These are phyloP conservation scores for Craniophora ligustri DNA, from an alignment of 2,888 invertebrate genomes.

Conservation along the genomic window DNA sequence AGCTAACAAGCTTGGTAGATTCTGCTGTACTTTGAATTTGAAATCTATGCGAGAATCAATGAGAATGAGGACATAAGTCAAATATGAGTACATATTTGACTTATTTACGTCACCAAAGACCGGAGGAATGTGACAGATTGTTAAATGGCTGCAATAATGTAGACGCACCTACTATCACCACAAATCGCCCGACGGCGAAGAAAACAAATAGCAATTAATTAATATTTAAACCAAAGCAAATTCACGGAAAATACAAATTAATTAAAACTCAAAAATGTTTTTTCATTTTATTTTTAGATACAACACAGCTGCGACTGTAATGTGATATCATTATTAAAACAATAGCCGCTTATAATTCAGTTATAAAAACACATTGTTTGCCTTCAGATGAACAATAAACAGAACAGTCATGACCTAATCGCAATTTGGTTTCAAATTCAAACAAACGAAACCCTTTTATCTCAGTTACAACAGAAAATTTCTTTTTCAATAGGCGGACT, in stretches of 20 bases:
- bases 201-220: neutral
- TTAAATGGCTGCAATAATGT: too few species aligned
- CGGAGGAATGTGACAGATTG: too few species aligned
- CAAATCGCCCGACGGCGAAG: too few species aligned
- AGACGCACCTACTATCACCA: too few species aligned
- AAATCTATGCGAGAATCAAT: too few species aligned
- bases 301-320: conserved; percentile 34
- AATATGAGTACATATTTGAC: too few species aligned
- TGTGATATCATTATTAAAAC: conserved; percentile 40
- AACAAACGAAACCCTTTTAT: conserved; percentile 77
- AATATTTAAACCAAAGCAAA: neutral
- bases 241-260: conserved; percentile 8
- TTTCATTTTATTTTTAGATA: conserved; percentile 32
- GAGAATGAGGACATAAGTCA: too few species aligned
- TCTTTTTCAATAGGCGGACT: conserved; percentile 74
- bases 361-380: conserved; percentile 65
- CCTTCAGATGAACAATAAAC: conserved; percentile 64
- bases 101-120: too few species aligned
- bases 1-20: too few species aligned
- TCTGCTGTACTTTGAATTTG: too few species aligned
- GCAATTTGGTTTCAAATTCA: conserved; percentile 71
- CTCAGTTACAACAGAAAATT: conserved; percentile 70
- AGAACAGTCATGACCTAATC: conserved; percentile 70
- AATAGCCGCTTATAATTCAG: conserved; percentile 57
- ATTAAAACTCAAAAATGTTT: conserved; percentile 10